phyloP scores from a whole-genome alignment of 2,113 vertebrate genomes.

The Anseranas semipalmata region DNA sequence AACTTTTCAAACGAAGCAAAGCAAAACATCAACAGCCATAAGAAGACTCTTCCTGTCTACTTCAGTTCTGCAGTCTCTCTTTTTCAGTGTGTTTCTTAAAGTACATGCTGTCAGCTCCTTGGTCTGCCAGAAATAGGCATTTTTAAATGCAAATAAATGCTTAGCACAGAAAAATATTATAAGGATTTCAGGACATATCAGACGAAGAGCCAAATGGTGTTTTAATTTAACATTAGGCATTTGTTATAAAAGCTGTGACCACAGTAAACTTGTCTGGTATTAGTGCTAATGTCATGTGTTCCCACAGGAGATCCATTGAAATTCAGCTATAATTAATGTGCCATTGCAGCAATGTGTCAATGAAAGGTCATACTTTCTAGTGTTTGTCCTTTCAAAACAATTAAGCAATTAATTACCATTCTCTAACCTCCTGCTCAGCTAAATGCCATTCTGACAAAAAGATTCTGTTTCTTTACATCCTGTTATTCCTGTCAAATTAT shows the following conservation, averaged over 20 bases:
- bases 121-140: not conserved
- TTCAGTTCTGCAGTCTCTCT: not conserved
- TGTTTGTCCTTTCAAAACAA: constrained; percentile 52
- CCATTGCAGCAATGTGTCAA: not conserved
- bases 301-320: not conserved
- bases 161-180: not conserved
- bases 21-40: not conserved
- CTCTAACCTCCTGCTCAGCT: constrained; percentile 1
- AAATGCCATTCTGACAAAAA: not conserved
- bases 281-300: not conserved
- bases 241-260: not conserved
- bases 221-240: not conserved
- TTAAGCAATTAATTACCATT: constrained; percentile 57
- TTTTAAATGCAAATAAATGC: not conserved
- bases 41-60: not conserved
- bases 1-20: not conserved
- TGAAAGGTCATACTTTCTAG: constrained; percentile 24
- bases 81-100: not conserved
- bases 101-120: not conserved
- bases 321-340: constrained; percentile 41
- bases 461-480: not conserved
- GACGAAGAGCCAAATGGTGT: not conserved
- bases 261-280: not conserved
- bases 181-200: not conserved
- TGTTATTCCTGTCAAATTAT: not conserved